Evolutionary conservation across 1,140 invertebrate species (phyloP).

Genomic region (Bombus fervidus): DNA sequence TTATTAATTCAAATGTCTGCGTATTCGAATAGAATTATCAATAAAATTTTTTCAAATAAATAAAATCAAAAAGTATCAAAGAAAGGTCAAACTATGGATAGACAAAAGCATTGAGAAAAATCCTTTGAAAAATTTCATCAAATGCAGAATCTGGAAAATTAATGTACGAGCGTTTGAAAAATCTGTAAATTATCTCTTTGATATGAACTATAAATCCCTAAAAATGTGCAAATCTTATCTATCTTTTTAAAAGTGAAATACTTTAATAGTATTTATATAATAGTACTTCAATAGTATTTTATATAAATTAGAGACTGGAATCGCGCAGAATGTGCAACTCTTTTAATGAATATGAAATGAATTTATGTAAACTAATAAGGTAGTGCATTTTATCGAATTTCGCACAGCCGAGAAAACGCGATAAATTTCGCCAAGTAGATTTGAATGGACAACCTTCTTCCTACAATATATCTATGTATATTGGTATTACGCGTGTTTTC

Average conservation of each 20-base stretch:
- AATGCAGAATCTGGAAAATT: background rate
- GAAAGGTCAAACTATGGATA: background rate
- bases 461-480: too few species aligned
- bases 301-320: background rate
- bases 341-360: background rate
- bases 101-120: background rate
- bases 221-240: background rate
- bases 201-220: background rate
- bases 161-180: background rate
- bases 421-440: slow-evolving; percentile 5
- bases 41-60: background rate
- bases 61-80: background rate
- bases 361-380: background rate
- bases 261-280: background rate
- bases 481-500: background rate
- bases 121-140: background rate
- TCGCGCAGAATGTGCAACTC: background rate
- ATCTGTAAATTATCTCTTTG: background rate
- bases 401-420: background rate
- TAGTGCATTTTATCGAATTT: background rate
- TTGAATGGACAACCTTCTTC: background rate
- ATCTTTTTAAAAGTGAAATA: background rate
- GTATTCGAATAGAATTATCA: too few species aligned
- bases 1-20: too few species aligned
- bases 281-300: background rate